Evolutionary conservation across 2,888 invertebrate species (phyloP), one percentile per base, ranked within the genome.

Genomic region (Drosophila affinis): DNA sequence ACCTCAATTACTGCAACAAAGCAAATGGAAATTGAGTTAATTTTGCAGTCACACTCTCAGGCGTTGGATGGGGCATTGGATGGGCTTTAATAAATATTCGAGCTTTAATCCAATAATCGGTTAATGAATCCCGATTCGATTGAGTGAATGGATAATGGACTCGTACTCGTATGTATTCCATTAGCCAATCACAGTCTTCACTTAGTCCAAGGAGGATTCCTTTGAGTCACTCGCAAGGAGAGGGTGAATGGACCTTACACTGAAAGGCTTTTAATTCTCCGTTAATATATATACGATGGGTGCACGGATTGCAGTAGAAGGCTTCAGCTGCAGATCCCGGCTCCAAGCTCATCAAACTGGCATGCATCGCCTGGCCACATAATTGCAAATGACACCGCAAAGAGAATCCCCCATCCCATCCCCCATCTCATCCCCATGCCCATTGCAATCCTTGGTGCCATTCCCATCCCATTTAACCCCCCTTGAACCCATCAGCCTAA

Each of bases 341-440:
- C 39, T n/a, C 7, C 39, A 39, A 59, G 63, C 72, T 71, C 74
- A 72, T 73, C 73, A 73, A 76, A 77, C 53, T 68, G 70, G 49
- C 68, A 67, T 69, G 68, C 76, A 67, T 78, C 64, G 78, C 52
- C 70, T 70, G 62, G 60, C 68, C 57, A 54, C 70, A 78, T 78
- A 78, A 78, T 78, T 76, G 78, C 64, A 78, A 78, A 76, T 67
- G 77, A 70, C 70, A 73, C 70, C 73, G 78, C 62, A 78, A 74
- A 74, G 68, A 52, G 62, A 58, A 48, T 52, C 45, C 53, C 61
- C 18, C 14, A 3, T 10, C 27, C 27, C 39, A 34, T 14, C 9
- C 3, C 27, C 27, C 34, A 48, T 18, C 45, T 57, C 56, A n/a
- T n/a, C 3, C n/a, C 34, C 54, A 54, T 24, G 10, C 21, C 39